Evolutionary conservation across 2,888 invertebrate genomes (phyloP).

Genomic region (Kryphioiulus occultus): DNA sequence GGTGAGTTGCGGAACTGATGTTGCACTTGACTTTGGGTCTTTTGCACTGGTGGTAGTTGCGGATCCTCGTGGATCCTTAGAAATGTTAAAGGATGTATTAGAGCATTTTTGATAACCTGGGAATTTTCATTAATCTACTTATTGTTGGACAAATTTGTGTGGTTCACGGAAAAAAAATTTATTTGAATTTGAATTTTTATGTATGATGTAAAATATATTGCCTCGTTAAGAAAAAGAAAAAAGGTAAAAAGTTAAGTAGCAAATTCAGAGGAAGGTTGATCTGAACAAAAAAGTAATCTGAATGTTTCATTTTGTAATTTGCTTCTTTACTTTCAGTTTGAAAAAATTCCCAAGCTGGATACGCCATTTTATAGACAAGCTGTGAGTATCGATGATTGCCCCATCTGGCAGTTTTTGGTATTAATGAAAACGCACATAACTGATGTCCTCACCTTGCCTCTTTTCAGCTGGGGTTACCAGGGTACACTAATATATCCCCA

Average conservation of each 20-base stretch:
- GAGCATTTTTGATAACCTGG: too few relatives aligned
- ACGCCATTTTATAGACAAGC: slow-evolving; percentile 56
- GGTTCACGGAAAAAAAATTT: too few relatives aligned
- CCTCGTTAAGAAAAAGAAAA: too few relatives aligned
- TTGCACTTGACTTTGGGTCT: background rate
- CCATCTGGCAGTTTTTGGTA: background rate
- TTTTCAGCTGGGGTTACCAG: slow-evolving; percentile 56
- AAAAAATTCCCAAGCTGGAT: slow-evolving; percentile 57
- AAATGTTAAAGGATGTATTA: background rate
- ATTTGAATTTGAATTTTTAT: too few relatives aligned
- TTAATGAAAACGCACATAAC: background rate
- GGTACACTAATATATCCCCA: slow-evolving; percentile 78
- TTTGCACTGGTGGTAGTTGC: background rate
- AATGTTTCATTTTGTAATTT: background rate
- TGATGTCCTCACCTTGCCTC: background rate
- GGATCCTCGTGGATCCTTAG: background rate
- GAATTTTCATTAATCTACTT: too few relatives aligned
- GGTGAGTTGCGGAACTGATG: slow-evolving; percentile 49
- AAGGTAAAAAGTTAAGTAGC: too few relatives aligned
- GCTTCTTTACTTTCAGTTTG: slow-evolving; percentile 55
- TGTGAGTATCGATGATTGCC: slow-evolving; percentile 52
- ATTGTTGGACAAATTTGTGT: too few relatives aligned
- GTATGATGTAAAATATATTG: too few relatives aligned
- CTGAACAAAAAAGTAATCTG: too few relatives aligned
- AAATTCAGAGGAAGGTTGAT: too few relatives aligned